Percentiles rank a stretch among this genome's conserved stretches.
These are phyloP conservation scores for Apis dorsata DNA, from an alignment of 1,140 invertebrate species.

Conservation along the genomic window DNA sequence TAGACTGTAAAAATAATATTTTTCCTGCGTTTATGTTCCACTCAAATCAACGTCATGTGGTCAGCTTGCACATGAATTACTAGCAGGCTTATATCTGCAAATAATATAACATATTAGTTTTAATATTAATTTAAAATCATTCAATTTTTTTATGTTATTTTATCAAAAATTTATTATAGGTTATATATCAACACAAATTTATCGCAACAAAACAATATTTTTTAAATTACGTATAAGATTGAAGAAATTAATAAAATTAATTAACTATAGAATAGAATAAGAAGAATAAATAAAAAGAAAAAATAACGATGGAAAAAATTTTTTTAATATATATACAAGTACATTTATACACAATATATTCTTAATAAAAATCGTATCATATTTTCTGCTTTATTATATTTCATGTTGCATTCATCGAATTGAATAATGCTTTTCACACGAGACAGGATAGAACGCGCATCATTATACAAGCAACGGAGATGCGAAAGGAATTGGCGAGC, in stretches of 20 bases:
- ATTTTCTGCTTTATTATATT: conserved; percentile 6
- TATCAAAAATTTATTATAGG: neutral
- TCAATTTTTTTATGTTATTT: no score
- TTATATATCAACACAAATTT: no score
- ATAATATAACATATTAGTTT: conserved; percentile 6
- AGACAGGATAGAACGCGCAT: conserved; percentile 49
- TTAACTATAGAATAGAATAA: neutral
- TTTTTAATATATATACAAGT: neutral
- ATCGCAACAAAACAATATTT: no score
- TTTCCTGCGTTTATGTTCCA: conserved; percentile 57
- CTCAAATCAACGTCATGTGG: conserved; percentile 68
- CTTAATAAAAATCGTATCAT: neutral
- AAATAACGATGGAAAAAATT: neutral
- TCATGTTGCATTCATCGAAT: conserved; percentile 18
- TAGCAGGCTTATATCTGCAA: conserved; percentile 17
- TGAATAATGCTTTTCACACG: conserved; percentile 41
- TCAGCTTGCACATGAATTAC: neutral
- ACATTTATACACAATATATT: no score
- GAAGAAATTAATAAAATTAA: no score
- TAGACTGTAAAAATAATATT: conserved; percentile 62
- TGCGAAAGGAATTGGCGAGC: conserved; percentile 60
- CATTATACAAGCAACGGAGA: conserved; percentile 66
- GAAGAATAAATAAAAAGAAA: neutral
- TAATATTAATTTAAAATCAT: neutral
- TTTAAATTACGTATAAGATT: no score